phyloP scores from a whole-genome alignment of 2,888 invertebrate genomes.

The Hesperia comma region DNA sequence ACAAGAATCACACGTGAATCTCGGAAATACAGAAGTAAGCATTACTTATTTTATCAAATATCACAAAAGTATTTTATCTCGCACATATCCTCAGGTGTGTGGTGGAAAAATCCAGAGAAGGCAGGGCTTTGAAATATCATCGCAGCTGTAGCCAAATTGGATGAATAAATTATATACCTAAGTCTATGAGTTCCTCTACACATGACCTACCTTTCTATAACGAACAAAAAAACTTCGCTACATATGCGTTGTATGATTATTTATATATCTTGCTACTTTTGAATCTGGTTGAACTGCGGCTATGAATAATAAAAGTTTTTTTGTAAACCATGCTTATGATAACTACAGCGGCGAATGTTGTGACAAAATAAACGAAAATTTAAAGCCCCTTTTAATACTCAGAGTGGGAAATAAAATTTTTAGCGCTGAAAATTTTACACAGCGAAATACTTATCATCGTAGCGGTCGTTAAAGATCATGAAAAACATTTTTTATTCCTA shows the following conservation, averaged over 20 bases:
- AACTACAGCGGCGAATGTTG: constrained; percentile 33
- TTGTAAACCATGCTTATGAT: constrained; percentile 34
- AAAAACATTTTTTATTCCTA: constrained; percentile 17
- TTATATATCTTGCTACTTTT: background rate
- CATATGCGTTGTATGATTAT: background rate
- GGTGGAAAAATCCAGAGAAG: no score
- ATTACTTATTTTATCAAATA: no score
- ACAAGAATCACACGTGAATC: no score
- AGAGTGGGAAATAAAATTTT: constrained; percentile 33
- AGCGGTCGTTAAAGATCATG: constrained; percentile 31
- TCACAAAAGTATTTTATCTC: no score
- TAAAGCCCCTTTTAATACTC: constrained; percentile 37
- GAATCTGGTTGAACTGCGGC: constrained; percentile 16
- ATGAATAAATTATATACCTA: no score
- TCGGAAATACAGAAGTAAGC: no score
- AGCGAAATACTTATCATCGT: constrained; percentile 30
- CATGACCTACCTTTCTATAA: background rate
- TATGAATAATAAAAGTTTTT: constrained; percentile 36
- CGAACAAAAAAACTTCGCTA: background rate
- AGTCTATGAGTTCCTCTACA: background rate
- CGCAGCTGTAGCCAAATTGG: no score
- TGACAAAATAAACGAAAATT: constrained; percentile 36
- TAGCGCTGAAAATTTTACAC: constrained; percentile 33
- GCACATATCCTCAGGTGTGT: no score
- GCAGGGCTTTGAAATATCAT: no score